Conservation (phyloP, 1,140 invertebrate species). For the Cyphomyrmex costatus region DNA sequence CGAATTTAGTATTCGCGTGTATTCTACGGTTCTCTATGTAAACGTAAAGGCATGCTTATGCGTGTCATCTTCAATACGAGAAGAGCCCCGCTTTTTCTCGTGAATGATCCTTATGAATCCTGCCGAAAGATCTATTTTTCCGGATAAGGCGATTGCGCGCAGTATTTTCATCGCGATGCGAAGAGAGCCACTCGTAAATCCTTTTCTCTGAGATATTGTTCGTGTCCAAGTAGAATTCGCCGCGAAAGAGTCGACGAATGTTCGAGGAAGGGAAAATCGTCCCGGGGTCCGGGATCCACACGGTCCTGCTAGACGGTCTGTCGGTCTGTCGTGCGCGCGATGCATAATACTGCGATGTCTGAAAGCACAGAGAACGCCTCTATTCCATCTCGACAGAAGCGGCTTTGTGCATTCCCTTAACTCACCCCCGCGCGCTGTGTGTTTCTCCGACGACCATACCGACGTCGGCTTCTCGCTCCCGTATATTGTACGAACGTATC, state of each 20-base stretch:
- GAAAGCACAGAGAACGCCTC: slow-evolving; percentile 74
- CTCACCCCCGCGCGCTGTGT: slow-evolving; percentile 39
- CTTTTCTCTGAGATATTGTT: slow-evolving; percentile 42
- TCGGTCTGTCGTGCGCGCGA: slow-evolving; percentile 67
- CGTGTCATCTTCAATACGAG: not conserved
- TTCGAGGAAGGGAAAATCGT: not conserved
- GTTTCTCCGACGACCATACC: slow-evolving; percentile 55
- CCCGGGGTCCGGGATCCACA: slow-evolving; percentile 30
- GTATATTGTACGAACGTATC: slow-evolving; percentile 5
- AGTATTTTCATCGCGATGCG: not conserved
- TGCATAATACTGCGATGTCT: slow-evolving; percentile 73
- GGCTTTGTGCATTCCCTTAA: slow-evolving; percentile 74
- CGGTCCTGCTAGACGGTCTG: slow-evolving; percentile 58
- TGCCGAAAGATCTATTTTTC: slow-evolving; percentile 14
- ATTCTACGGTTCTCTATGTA: not conserved
- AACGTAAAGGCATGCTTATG: not conserved
- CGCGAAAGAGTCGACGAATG: not conserved
- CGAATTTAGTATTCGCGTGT: slow-evolving; percentile 37
- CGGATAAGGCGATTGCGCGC: not conserved
- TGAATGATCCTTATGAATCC: not conserved
- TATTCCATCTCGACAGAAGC: slow-evolving; percentile 74
- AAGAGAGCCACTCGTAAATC: slow-evolving; percentile 46
- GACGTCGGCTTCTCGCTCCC: slow-evolving; percentile 29
- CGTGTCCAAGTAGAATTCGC: not conserved
- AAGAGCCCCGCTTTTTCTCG: not conserved